These are phyloP conservation scores for Varanus salvator DNA, from an alignment of 2,113 vertebrate genomes.

Conservation along the genomic window DNA sequence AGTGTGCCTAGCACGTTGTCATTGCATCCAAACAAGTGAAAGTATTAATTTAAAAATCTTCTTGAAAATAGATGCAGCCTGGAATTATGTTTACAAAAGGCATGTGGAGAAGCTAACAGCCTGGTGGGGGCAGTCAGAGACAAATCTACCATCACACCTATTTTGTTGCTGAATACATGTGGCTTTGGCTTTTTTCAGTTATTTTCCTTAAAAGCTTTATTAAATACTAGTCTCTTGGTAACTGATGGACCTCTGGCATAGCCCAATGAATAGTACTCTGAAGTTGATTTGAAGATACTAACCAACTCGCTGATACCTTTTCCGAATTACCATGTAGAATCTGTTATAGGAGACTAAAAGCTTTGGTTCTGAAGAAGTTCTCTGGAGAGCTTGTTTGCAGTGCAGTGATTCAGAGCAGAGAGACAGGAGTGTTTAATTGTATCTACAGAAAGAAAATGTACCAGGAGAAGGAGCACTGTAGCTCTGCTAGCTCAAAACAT, in stretches of 20 bases:
- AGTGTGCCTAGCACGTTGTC: constrained; percentile 33
- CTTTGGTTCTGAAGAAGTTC: neutral
- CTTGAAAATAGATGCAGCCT: constrained; percentile 24
- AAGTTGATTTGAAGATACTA: neutral
- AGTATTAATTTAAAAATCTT: constrained; percentile 20
- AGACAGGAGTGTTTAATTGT: neutral
- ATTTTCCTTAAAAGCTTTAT: neutral
- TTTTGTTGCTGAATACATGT: neutral
- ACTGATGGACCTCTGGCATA: neutral
- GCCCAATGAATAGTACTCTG: neutral
- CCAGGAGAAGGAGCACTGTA: neutral
- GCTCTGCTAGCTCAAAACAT: too few relatives aligned
- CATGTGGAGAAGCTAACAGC: neutral
- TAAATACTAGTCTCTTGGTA: neutral
- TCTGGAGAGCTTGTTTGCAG: neutral
- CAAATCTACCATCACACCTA: neutral
- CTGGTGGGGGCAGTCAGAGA: neutral
- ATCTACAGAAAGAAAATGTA: too few relatives aligned
- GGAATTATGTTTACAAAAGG: neutral
- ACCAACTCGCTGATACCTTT: neutral
- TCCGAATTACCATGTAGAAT: neutral
- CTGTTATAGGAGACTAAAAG: neutral
- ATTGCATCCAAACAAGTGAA: constrained; percentile 28
- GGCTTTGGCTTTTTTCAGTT: neutral
- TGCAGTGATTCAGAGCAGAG: neutral